Base-by-base conservation (phyloP, 2,797 vertebrate genomes). In the Crypturellus tataupa region DNA sequence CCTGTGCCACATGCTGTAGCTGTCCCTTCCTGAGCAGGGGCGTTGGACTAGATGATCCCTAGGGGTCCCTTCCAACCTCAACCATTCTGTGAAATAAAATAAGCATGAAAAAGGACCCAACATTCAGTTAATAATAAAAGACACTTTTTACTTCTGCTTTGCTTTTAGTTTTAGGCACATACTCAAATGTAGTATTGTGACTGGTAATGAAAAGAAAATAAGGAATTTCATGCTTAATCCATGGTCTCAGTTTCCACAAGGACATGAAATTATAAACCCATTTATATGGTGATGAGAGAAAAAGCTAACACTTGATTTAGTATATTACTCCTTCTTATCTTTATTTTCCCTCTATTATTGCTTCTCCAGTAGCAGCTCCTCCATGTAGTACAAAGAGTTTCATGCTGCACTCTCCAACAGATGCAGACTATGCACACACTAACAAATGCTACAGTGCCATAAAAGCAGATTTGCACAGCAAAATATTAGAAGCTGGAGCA, bases 71-170 rank as follows among this genome's bases (percentile, higher is more conserved):
- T 37, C 37, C 37, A 37, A 37, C 37, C 37, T 37, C 37, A 37
- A 37, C 37, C 37, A 37, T 37, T 37, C 37, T 37, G 37, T 37
- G 37, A 37, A 85, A 78, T 49, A 71, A 1, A 7, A 68, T 39
- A 62, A 75, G 87, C 85, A 84, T 67, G 73, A 83, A 68, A 73
- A 80, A 89, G 42, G 33, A 16, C 2, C 72, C 68, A 80, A 67
- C 83, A 94, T 91, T 89, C 70, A 63, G 51, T 53, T 70, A 92
- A 85, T 63, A 90, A 75, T 89, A 91, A 60, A 91, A 60, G 51
- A 77, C 35, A 72, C 62, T 46, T 80, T 87, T 94, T 90, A 75
- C 77, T 94, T 80, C 62, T 85, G 75, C 77, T 89, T 80, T 84
- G 21, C 33, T 88, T 91, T 79, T 44, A 90, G 76, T 56, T 65